Percentiles rank a stretch among this genome's conserved stretches.
Evolutionary conservation across 2,797 vertebrate genomes (phyloP).

Genomic region (Protonibea diacanthus): DNA sequence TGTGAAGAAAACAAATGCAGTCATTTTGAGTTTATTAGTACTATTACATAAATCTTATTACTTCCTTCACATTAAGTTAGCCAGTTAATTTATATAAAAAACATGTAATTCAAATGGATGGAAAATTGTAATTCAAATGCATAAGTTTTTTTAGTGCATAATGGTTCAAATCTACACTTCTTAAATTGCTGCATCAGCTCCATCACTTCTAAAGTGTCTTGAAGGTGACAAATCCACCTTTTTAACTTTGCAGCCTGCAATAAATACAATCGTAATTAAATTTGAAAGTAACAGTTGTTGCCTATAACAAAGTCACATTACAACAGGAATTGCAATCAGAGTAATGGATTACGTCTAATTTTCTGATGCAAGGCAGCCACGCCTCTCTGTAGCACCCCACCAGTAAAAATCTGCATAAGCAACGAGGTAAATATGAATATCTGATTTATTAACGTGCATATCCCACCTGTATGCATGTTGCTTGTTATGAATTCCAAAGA

Average conservation of each 20-base stretch:
- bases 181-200: conserved; percentile 22
- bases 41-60: no score
- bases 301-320: conserved; percentile 64
- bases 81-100: no score
- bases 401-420: conserved; percentile 47
- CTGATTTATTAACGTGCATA: conserved; percentile 49
- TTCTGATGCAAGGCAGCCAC: conserved; percentile 44
- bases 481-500: conserved; percentile 51
- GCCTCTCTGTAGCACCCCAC: conserved; percentile 18
- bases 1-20: no score
- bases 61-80: no score
- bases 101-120: no score
- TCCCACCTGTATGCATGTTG: conserved; percentile 48
- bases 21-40: no score
- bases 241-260: conserved; percentile 54
- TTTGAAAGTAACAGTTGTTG: conserved; percentile 41
- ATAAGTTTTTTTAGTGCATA: not conserved
- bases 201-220: conserved; percentile 18
- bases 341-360: conserved; percentile 62
- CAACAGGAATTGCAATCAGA: conserved; percentile 59
- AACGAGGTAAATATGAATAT: conserved; percentile 27
- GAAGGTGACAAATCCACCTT: conserved; percentile 34
- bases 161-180: conserved; percentile 25
- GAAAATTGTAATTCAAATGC: no score
- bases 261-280: conserved; percentile 57